phyloP scores from a whole-genome alignment of 2,888 invertebrate species.

The Monochamus alternatus region DNA sequence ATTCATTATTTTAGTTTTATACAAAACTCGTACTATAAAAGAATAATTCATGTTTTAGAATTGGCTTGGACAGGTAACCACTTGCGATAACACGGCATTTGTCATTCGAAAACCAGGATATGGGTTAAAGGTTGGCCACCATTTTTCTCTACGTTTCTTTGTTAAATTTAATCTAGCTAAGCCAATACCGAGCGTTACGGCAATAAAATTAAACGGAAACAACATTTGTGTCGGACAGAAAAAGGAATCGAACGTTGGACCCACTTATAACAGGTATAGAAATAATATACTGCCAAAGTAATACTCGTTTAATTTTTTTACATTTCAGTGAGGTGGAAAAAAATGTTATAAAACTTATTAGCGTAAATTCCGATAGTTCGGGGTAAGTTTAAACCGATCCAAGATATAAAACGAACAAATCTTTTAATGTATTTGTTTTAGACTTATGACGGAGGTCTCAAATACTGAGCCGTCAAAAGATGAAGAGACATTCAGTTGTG shows the following conservation, averaged over 20 bases:
- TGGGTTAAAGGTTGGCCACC: slow-evolving; percentile 74
- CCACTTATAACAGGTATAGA: neutral
- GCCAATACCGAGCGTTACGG: slow-evolving; percentile 71
- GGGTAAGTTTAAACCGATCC: neutral
- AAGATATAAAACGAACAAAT: neutral
- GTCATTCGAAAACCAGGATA: slow-evolving; percentile 75
- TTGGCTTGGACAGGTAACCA: slow-evolving; percentile 75
- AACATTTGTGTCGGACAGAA: slow-evolving; percentile 72
- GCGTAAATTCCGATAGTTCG: neutral
- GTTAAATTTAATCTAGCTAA: slow-evolving; percentile 74
- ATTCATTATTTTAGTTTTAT: neutral
- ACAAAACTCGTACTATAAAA: neutral
- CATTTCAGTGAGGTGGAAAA: neutral
- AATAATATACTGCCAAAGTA: neutral
- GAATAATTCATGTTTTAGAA: slow-evolving; percentile 60
- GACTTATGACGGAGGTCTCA: neutral
- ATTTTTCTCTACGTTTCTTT: slow-evolving; percentile 75
- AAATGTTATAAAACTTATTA: neutral
- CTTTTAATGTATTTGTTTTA: neutral
- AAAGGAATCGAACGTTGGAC: neutral
- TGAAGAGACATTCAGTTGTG: slow-evolving; percentile 60
- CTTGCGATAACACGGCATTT: slow-evolving; percentile 75
- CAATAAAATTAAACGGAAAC: slow-evolving; percentile 75
- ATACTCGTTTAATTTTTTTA: neutral
- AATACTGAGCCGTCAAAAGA: neutral